Percentiles rank a stretch among this genome's conserved stretches.
phyloP scores from a whole-genome alignment of 2,888 invertebrate genomes.

The Pheosia tremula region DNA sequence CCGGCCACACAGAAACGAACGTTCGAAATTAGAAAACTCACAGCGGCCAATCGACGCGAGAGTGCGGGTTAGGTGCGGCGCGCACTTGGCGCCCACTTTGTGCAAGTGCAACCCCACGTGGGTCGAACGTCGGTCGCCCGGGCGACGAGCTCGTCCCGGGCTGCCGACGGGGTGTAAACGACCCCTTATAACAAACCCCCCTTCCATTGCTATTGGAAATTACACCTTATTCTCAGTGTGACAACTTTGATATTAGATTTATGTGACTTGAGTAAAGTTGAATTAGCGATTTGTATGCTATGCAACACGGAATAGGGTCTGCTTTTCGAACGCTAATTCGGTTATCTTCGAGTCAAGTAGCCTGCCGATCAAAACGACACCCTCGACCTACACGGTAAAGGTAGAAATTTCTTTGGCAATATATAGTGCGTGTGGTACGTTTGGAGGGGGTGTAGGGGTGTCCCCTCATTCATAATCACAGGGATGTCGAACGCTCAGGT shows the following conservation, averaged over 20 bases:
- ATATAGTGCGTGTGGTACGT: conserved; percentile 33
- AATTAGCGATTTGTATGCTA: conserved; percentile 76
- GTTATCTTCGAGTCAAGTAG: conserved; percentile 60
- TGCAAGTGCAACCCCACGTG: conserved; percentile 65
- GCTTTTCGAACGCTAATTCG: conserved; percentile 77
- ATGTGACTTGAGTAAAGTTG: conserved; percentile 36
- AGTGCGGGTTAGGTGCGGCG: conserved; percentile 51
- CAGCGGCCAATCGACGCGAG: conserved; percentile 42
- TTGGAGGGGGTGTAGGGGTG: conserved; percentile 45
- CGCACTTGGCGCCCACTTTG: conserved; percentile 56
- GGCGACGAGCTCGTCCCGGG: conserved; percentile 76
- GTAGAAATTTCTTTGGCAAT: conserved; percentile 34
- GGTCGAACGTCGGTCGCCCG: conserved; percentile 63
- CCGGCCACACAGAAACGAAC: conserved; percentile 28
- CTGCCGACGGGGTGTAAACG: conserved; percentile 60
- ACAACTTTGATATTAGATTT: conserved; percentile 32
- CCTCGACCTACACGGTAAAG: conserved; percentile 32
- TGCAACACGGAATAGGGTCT: conserved; percentile 73
- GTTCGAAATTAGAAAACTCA: conserved; percentile 51
- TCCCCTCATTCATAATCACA: conserved; percentile 76
- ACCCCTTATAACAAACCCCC: conserved; percentile 52
- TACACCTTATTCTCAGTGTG: conserved; percentile 30
- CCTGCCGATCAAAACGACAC: conserved; percentile 34
- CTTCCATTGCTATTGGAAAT: conserved; percentile 28
- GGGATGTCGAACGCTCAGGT: conserved; percentile 80